Evolutionary conservation across 1,140 invertebrate species (phyloP), one percentile per base, ranked within the genome.

Genomic region (Ostrea denselamellosa): DNA sequence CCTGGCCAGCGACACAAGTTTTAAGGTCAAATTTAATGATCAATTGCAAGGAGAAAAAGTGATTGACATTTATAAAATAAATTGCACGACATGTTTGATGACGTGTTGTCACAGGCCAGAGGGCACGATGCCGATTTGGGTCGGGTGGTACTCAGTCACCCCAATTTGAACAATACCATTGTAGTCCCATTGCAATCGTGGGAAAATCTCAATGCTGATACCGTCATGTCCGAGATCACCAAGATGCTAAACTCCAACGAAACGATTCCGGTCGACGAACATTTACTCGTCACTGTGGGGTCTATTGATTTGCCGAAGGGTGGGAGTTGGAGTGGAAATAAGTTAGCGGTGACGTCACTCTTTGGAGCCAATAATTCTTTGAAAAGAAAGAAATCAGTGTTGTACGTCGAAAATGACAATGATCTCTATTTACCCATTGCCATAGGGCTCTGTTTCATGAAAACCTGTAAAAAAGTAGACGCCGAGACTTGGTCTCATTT

Each of bases 71-170:
- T 12, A 81, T 12, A n/a, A n/a, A 58, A 86, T 28, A 77, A 86
- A 54, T 82, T 86, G 19, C 86, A 86, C 19, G 71, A 86, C 71
- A 86, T 86, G 86, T 86, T 86, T 9, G 71, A 86, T 56, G 86
- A 86, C n/a, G 86, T 86, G 10, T 86, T 86, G 71, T 52, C 34
- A 44, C 34, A 44, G 34, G 34, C 34, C 1, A 1, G 34, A 44
- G 34, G 34, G 5, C 34, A 44, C 34, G 84, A 85, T 58, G 56
- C 52, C 28, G 71, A 86, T 86, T 58, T 86, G 8, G 71, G 86
- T 7, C 52, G 51, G 7, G 71, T 86, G 44, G 86, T 86, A 25
- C 22, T 86, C n/a, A 82, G 71, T 86, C 22, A 86, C 25, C 71
- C 71, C 3, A 77, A 86, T 51, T 82, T 86, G 19, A 71, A 86